Evolutionary conservation across 2,113 vertebrate genomes (phyloP).

Genomic region (Scolopax mira): DNA sequence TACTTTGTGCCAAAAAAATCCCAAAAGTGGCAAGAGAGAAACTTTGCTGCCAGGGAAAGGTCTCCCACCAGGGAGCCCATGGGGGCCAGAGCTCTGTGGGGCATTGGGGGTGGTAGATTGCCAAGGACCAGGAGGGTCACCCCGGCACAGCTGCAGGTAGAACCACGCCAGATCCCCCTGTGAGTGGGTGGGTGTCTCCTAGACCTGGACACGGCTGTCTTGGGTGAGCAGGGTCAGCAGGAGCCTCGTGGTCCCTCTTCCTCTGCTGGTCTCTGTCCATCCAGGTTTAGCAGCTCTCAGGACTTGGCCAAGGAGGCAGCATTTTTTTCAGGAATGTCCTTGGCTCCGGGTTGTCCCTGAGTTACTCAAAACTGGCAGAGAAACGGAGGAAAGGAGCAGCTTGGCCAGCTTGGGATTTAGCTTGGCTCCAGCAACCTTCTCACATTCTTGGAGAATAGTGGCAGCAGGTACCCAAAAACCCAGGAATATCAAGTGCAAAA

Average conservation of each 20-base stretch:
- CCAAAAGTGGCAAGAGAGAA: not conserved
- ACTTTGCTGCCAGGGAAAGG: not conserved
- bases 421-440: not conserved
- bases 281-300: not conserved
- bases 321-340: constrained; percentile 4
- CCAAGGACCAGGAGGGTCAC: not conserved
- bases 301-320: not conserved
- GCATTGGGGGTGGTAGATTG: not conserved
- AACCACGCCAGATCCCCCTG: not conserved
- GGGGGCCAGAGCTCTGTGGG: not conserved
- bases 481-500: not conserved
- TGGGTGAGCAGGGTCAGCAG: not conserved
- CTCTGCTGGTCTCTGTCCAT: not conserved
- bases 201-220: not conserved
- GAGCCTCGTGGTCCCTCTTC: fast-evolving
- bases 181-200: not conserved
- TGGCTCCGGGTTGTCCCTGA: not conserved
- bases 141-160: not conserved
- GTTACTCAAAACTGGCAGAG: not conserved
- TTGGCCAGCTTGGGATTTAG: not conserved
- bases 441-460: fast-evolving
- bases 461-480: not conserved
- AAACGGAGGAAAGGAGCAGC: not conserved
- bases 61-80: not conserved
- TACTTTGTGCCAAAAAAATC: not conserved